A percentile compares a stretch with the other conserved stretches of the same genome.
Evolutionary conservation across 2,888 invertebrate genomes (phyloP).

Genomic region (Andrena bicolor): DNA sequence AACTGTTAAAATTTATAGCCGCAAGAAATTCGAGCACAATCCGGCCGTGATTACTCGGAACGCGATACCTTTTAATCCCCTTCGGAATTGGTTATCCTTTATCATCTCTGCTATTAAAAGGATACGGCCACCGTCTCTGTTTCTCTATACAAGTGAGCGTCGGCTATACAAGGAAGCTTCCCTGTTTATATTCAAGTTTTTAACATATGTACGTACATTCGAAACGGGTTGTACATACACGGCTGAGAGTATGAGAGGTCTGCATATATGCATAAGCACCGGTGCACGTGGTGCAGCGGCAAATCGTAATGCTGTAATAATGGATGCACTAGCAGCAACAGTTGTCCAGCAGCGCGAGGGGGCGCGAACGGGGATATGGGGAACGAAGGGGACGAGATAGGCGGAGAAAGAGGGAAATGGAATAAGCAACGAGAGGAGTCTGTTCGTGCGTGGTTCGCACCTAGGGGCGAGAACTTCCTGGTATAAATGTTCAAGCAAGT

Average conservation of each 20-base stretch:
- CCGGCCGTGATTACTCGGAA: conserved; percentile 20
- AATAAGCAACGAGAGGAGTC: conserved; percentile 50
- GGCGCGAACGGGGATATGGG: conserved; percentile 34
- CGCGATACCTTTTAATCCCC: neutral
- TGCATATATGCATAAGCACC: conserved; percentile 68
- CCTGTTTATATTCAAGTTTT: conserved; percentile 32
- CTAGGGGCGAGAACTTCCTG: conserved; percentile 21
- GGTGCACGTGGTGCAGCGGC: conserved; percentile 61
- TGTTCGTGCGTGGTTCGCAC: conserved; percentile 51
- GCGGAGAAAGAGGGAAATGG: conserved; percentile 37
- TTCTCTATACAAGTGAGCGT: neutral
- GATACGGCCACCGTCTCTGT: neutral
- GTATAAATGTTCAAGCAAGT: conserved; percentile 36
- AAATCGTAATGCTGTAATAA: conserved; percentile 78
- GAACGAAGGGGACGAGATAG: conserved; percentile 33
- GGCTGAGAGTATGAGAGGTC: conserved; percentile 42
- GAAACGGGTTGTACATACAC: conserved; percentile 37
- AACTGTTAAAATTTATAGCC: no score
- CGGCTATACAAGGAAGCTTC: neutral
- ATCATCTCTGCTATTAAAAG: conserved; percentile 11
- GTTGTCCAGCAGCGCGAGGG: conserved; percentile 74
- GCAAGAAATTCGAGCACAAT: neutral
- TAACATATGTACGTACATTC: conserved; percentile 52
- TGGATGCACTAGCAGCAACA: conserved; percentile 78
- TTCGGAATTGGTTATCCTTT: neutral